A percentile compares a stretch with the other conserved stretches of the same genome.
Conservation (phyloP, 2,888 invertebrate species). For the Lamellibrachia satsuma region DNA sequence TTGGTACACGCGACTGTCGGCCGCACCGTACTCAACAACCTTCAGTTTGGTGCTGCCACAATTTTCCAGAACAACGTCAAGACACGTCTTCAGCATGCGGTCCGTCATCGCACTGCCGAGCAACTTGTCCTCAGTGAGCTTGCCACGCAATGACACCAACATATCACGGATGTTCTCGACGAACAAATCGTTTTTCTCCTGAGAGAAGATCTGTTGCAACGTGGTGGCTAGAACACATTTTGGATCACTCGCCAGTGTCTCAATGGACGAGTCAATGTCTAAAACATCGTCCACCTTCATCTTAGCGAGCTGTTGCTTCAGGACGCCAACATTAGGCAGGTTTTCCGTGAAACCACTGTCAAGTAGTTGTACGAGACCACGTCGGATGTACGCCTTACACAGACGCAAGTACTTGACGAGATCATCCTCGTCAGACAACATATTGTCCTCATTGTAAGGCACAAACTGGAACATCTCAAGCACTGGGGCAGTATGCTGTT, state of each 20-base stretch:
- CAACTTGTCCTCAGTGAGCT: conserved; percentile 43
- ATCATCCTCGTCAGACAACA: neutral
- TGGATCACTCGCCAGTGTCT: neutral
- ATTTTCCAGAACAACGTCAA: conserved; percentile 85
- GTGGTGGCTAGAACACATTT: conserved; percentile 26
- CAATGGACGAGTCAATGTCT: neutral
- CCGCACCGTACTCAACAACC: conserved; percentile 70
- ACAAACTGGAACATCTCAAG: conserved; percentile 85
- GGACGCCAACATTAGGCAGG: conserved; percentile 21
- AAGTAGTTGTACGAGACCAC: neutral
- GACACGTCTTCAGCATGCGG: conserved; percentile 58
- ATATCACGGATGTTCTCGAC: conserved; percentile 22
- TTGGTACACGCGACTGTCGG: conserved; percentile 40
- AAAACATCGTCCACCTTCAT: conserved; percentile 5
- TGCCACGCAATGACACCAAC: neutral
- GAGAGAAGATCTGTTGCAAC: conserved; percentile 28
- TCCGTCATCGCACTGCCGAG: conserved; percentile 43
- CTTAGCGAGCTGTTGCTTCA: neutral
- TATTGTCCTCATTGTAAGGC: conserved; percentile 71
- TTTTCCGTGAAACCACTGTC: conserved; percentile 18
- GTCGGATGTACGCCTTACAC: neutral
- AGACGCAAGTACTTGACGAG: neutral
- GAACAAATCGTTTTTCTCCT: conserved; percentile 27
- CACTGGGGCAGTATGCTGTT: conserved; percentile 80
- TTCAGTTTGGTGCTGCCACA: conserved; percentile 77